Percentiles rank a stretch among this genome's conserved stretches.
Conservation (phyloP, 2,113 vertebrate species). For the Penelope pileata region DNA sequence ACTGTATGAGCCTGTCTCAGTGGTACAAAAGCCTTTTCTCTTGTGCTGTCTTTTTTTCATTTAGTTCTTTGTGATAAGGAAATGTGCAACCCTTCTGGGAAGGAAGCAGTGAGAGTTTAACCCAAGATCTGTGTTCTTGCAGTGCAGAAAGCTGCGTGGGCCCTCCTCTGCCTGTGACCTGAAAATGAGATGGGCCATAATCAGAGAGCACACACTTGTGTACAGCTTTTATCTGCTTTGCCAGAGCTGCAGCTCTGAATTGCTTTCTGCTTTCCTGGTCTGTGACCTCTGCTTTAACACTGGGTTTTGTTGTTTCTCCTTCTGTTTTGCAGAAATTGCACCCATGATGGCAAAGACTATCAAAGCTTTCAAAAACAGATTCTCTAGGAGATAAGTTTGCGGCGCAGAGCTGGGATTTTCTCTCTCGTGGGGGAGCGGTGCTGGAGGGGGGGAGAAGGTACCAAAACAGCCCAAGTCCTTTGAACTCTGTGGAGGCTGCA, state of each 20-base stretch:
- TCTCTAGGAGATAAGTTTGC: constrained; percentile 91
- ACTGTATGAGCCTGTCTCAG: not conserved
- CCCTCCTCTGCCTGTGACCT: not conserved
- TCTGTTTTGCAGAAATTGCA: constrained; percentile 88
- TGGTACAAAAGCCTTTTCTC: too few species aligned
- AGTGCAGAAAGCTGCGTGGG: not conserved
- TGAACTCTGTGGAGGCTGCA: constrained; percentile 46
- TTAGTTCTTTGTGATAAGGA: not conserved
- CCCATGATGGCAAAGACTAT: constrained; percentile 99
- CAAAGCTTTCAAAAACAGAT: constrained; percentile 99
- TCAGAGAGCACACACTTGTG: not conserved
- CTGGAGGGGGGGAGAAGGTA: constrained; percentile 39
- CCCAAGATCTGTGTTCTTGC: not conserved
- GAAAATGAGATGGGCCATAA: fast-evolving
- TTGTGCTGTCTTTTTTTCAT: not conserved
- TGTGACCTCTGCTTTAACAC: not conserved
- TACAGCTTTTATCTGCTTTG: not conserved
- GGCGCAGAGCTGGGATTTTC: constrained; percentile 44
- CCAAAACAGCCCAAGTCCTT: constrained; percentile 31
- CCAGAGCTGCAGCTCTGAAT: not conserved
- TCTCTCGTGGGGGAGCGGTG: not conserved
- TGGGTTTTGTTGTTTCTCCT: not conserved
- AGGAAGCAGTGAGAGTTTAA: not conserved
- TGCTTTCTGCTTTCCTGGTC: not conserved
- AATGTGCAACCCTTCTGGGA: not conserved